Evolutionary conservation across 2,888 invertebrate genomes (phyloP), one percentile per base, ranked within the genome.

Genomic region (Scaptomyza parva): DNA sequence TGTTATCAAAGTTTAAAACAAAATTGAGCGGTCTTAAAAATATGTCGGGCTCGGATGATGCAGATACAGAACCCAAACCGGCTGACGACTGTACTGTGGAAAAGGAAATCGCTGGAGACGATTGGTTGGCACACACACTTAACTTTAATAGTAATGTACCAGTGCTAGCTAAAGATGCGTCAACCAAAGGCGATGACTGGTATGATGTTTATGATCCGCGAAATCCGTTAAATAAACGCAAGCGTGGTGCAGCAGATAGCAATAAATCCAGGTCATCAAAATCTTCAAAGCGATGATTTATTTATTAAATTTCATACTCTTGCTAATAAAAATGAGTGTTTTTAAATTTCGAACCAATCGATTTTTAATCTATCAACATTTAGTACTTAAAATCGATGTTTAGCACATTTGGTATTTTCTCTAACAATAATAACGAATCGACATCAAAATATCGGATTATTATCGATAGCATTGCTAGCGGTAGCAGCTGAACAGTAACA

Each of bases 141-240:
- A 89, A 86, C 44, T 96, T 96, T 80, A 74, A 88, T 30, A 94
- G 95, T 7, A 94, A 94, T 68, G 93, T 92, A 0, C 90, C 91
- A 0, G 94, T 96, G 2, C 89, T 97, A 28, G 97, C 97, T 0
- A 97, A 97, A 86, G 98, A 99, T 92, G 98, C 98, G 0, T 99
- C 97, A 54, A 96, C 96, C 0, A 97, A 97, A 89, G 95, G 95
- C 45, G 97, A 97, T 77, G 99, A 99, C 85, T 97, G 99, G 97
- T 99, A 98, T 90, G 98, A 98, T 89, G 97, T 98, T 26, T 96
- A 96, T 88, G 99, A 99, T 92, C 99, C 99, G 0, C 93, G 99
- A 71, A 99, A 99, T 93, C 96, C 98, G 0, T 92, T 99, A 4
- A 99, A 97, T 84, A 97, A 98, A 92, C 93, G 99, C 50, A 95